phyloP scores from a whole-genome alignment of 2,797 vertebrate genomes.

The Tapera naevia region DNA sequence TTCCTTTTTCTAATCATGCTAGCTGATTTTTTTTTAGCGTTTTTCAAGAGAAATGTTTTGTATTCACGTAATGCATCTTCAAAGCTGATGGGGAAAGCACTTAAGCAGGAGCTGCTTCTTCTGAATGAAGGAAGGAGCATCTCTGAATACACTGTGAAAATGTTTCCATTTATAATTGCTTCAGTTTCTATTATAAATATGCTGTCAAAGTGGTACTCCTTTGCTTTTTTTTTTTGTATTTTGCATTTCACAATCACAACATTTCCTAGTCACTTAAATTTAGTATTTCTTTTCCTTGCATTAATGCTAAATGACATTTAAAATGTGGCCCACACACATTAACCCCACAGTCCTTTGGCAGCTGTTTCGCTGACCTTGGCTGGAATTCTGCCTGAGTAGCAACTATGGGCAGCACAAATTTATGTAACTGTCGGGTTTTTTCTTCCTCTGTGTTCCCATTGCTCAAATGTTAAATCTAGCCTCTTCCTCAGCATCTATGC shows the following conservation, averaged over 20 bases:
- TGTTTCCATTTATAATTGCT: neutral
- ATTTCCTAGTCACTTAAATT: neutral
- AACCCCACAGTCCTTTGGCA: conserved; percentile 37
- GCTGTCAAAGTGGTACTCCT: neutral
- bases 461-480: neutral
- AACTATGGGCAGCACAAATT: neutral
- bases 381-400: conserved; percentile 17
- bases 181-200: neutral
- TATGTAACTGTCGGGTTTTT: neutral
- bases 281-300: neutral
- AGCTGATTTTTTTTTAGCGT: neutral
- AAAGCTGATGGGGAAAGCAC: neutral
- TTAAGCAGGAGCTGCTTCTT: neutral
- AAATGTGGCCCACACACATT: conserved; percentile 39
- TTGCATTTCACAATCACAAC: conserved; percentile 10
- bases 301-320: conserved; percentile 25
- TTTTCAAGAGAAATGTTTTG: neutral
- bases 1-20: neutral
- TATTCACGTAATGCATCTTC: neutral
- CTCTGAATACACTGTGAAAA: neutral
- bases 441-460: neutral
- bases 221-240: neutral
- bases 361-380: conserved; percentile 2
- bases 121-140: neutral
- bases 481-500: neutral